phyloP scores from a whole-genome alignment of 2,113 vertebrate genomes.

The Malaclemys terrapin region DNA sequence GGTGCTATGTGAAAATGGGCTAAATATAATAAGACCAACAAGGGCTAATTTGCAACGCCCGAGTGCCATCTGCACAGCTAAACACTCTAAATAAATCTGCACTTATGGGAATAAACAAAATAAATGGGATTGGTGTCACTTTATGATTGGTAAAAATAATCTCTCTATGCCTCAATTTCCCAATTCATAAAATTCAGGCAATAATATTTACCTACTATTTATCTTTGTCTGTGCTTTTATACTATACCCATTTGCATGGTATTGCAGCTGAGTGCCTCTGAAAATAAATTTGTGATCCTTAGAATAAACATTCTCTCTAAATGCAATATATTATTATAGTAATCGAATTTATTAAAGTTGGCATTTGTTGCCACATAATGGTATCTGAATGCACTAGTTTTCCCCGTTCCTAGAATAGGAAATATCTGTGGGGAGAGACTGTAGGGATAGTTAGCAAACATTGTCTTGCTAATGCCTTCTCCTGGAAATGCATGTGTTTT shows the following conservation, averaged over 20 bases:
- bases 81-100: neutral
- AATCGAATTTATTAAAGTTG: neutral
- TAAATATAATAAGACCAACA: neutral
- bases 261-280: neutral
- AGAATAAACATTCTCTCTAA: neutral
- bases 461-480: neutral
- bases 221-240: neutral
- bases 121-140: neutral
- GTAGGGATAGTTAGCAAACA: neutral
- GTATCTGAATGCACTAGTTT: neutral
- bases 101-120: neutral
- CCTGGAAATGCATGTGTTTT: neutral
- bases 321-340: neutral
- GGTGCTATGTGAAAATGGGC: neutral
- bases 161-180: neutral
- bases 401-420: neutral
- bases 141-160: neutral
- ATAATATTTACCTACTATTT: neutral
- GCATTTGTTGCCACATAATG: neutral
- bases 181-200: neutral
- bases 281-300: constrained; percentile 1
- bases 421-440: neutral
- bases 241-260: neutral
- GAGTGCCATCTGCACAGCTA: neutral
- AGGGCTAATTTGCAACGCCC: neutral